Base-by-base conservation (phyloP, 2,888 invertebrate species). In the Zaprionus obscuricornis region DNA sequence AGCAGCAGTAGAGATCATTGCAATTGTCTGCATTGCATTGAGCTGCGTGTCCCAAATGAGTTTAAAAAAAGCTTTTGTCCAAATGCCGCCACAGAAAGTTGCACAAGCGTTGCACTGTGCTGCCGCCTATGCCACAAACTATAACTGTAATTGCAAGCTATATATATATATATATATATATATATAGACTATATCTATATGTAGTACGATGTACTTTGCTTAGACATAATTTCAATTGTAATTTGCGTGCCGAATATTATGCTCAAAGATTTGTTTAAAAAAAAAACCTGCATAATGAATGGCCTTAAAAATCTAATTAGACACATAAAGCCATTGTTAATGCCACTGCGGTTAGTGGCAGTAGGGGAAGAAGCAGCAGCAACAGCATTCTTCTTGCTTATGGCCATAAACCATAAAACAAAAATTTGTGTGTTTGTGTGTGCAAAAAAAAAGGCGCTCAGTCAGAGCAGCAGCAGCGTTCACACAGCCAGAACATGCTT, bases 261-360 rank as follows among this genome's bases (percentile, higher is more conserved):
- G 20, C 42, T n/a, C n/a, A n/a, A n/a, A 17, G 11, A 17, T 16
- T 34, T 39, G 29, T n/a, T 8, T 14, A 17, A 18, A 47, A 56
- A 45, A n/a, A n/a, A n/a, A n/a, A n/a, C n/a, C n/a, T 60, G 49
- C 58, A 68, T 68, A 69, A 73, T 68, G 64, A 62, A 60, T 62
- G 65, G 62, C 77, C 52, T 68, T 78, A 64, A 64, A 82, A 82
- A 69, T 74, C 78, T 82, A 82, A 77, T 77, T 77, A 77, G 82
- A 59, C 76, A 65, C n/a, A n/a, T n/a, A n/a, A n/a, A n/a, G n/a
- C n/a, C 8, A 6, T 24, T 24, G 8, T 8, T 8, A 24, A 6
- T 24, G 24, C 8, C 8, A 5, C 24, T n/a, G n/a, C n/a, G n/a
- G n/a, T n/a, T n/a, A n/a, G n/a, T n/a, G n/a, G n/a, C n/a, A n/a